Percentiles rank a stretch among this genome's conserved stretches.
Conservation (phyloP, 2,888 invertebrate genomes). For the Diarsia rubi region DNA sequence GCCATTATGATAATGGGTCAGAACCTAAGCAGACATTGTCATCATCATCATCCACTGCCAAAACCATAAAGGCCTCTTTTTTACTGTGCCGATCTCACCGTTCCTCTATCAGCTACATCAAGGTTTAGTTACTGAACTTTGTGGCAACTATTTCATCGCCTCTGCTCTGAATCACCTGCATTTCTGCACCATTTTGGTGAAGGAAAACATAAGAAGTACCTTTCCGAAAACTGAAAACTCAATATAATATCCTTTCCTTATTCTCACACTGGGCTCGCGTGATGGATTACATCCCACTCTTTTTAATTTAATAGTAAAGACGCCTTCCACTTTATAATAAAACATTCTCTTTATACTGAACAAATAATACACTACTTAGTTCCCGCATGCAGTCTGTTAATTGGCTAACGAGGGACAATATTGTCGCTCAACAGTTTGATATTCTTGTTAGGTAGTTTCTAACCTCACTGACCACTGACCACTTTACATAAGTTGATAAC, state of each 20-base stretch:
- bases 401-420: neutral
- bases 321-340: neutral
- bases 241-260: neutral
- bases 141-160: neutral
- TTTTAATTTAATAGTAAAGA: neutral
- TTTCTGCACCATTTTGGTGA: too few species aligned
- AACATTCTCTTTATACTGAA: neutral
- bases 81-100: neutral
- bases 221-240: neutral
- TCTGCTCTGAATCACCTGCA: neutral
- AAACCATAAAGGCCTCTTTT: neutral
- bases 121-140: neutral
- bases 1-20: neutral
- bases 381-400: neutral
- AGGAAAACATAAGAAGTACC: neutral
- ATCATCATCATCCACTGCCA: neutral
- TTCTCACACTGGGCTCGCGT: neutral
- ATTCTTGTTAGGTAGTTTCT: slow-evolving; percentile 1
- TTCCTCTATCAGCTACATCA: neutral
- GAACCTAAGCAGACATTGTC: neutral
- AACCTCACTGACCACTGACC: neutral
- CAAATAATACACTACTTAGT: neutral
- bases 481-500: slow-evolving; percentile 3
- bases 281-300: neutral
- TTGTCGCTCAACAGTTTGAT: neutral